Evolutionary conservation across 2,113 vertebrate genomes (phyloP).

Genomic region (Lanius ludovicianus): DNA sequence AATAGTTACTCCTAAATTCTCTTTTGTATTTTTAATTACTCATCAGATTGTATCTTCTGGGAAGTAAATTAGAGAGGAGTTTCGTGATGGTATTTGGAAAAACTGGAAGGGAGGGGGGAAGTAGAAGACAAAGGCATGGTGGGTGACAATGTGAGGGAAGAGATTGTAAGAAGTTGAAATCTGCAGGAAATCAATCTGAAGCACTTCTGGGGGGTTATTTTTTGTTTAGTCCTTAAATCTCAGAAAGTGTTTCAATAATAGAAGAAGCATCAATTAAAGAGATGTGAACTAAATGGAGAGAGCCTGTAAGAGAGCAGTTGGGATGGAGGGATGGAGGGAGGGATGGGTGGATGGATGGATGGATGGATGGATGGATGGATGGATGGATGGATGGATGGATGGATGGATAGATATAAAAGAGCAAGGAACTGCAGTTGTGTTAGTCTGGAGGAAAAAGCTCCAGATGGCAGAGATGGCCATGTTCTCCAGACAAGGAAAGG

Average conservation of each 20-base stretch:
- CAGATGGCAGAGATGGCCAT: fast-evolving
- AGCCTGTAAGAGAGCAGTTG: fast-evolving
- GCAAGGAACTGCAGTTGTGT: background rate
- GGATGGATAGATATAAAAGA: background rate
- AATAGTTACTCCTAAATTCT: background rate
- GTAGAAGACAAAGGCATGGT: background rate
- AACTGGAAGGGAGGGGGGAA: background rate
- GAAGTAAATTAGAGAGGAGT: background rate
- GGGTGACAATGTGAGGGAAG: background rate
- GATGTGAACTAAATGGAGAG: background rate
- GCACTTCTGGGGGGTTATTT: background rate
- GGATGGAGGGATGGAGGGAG: background rate
- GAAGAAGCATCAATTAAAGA: background rate
- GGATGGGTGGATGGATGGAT: background rate
- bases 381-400: background rate
- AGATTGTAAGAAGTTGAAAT: background rate
- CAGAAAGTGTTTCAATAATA: background rate
- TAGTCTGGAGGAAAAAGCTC: background rate
- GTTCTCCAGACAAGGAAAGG: background rate
- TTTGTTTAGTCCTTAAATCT: background rate
- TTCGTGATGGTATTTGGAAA: background rate
- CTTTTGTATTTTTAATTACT: constrained; percentile 26
- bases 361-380: background rate
- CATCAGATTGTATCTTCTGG: constrained; percentile 17
- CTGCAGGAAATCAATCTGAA: background rate